Evolutionary conservation across 2,888 invertebrate species (phyloP).

Genomic region (Crocallis elinguaria): DNA sequence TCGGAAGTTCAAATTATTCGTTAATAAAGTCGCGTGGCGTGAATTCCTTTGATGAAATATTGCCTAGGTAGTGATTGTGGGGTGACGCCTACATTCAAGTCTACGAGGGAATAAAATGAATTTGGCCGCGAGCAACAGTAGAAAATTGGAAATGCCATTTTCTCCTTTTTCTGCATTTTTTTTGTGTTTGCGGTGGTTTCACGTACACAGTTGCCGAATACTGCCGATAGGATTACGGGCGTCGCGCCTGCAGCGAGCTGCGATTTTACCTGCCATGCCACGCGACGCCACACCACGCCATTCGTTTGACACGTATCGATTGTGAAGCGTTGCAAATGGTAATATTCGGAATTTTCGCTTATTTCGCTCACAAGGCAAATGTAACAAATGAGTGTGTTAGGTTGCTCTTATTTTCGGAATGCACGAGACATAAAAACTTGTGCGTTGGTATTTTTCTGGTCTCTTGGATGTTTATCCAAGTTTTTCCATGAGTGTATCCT

Average conservation of each 20-base stretch:
- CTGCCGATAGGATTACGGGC: constrained; percentile 68
- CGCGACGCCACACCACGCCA: constrained; percentile 21
- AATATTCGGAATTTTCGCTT: constrained; percentile 54
- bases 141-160: constrained; percentile 86
- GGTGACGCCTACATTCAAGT: constrained; percentile 75
- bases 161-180: constrained; percentile 83
- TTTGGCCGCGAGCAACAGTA: constrained; percentile 80
- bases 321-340: constrained; percentile 66
- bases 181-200: constrained; percentile 80
- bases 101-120: constrained; percentile 78
- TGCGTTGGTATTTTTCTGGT: not conserved
- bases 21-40: constrained; percentile 71
- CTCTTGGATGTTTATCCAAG: too few species aligned
- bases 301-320: constrained; percentile 66
- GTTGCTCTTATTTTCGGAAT: constrained; percentile 6
- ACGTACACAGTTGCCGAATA: constrained; percentile 44
- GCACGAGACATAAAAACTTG: not conserved
- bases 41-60: constrained; percentile 81
- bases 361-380: constrained; percentile 23
- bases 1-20: constrained; percentile 72
- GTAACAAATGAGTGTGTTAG: constrained; percentile 17
- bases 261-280: constrained; percentile 60
- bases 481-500: too few species aligned
- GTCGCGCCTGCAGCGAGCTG: constrained; percentile 57
- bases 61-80: constrained; percentile 58